Percentiles rank a stretch among this genome's conserved stretches.
phyloP scores from a whole-genome alignment of 30 jellyfish, hydroid and myxozoan species.

The Catostylus mosaicus region DNA sequence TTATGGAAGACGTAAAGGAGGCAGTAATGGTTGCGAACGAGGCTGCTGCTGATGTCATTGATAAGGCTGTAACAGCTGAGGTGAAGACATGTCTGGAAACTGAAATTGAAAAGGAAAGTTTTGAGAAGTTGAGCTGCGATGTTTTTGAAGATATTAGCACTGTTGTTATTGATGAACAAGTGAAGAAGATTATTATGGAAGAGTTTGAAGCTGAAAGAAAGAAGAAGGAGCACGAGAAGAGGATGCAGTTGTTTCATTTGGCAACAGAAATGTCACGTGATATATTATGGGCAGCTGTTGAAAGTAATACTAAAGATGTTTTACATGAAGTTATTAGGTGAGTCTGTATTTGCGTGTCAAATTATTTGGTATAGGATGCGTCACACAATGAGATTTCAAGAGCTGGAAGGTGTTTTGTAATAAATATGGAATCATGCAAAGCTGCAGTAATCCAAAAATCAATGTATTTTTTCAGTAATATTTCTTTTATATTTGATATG shows the following conservation, averaged over 20 bases:
- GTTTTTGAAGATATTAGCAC: background rate
- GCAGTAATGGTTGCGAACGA: slow-evolving; percentile 10
- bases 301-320: background rate
- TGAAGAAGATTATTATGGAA: background rate
- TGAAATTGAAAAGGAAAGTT: background rate
- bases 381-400: too few species aligned
- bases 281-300: background rate
- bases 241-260: slow-evolving; percentile 37
- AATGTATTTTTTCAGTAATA: too few species aligned
- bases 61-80: slow-evolving; percentile 1
- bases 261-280: slow-evolving; percentile 45
- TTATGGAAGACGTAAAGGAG: slow-evolving; percentile 17
- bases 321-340: slow-evolving; percentile 26
- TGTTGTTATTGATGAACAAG: slow-evolving; percentile 8
- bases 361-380: too few species aligned
- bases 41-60: background rate
- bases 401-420: too few species aligned
- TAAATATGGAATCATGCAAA: too few species aligned
- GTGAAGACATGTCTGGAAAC: background rate
- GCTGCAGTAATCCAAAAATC: too few species aligned
- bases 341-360: background rate
- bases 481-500: too few species aligned
- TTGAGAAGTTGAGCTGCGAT: slow-evolving; percentile 1
- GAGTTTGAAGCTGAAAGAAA: slow-evolving; percentile 8
- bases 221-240: slow-evolving; percentile 13